These are phyloP conservation scores for Tachystola acroxantha DNA, from an alignment of 2,888 invertebrate genomes.

Conservation along the genomic window DNA sequence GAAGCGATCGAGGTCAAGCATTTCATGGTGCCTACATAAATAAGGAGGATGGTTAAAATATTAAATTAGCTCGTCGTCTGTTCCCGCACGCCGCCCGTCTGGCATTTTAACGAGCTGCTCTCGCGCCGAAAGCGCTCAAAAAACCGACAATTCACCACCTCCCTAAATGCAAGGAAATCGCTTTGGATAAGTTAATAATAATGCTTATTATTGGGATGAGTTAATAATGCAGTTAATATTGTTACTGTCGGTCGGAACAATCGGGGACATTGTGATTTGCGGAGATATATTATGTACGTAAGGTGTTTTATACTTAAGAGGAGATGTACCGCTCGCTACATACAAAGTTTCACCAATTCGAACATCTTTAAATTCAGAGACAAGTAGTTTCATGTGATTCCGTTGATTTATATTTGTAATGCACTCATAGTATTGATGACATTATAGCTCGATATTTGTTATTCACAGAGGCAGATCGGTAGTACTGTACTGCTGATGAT, in stretches of 20 bases:
- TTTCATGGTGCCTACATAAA: slow-evolving; percentile 37
- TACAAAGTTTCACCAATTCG: too few species aligned
- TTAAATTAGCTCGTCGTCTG: slow-evolving; percentile 56
- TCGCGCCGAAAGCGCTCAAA: slow-evolving; percentile 39
- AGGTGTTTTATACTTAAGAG: too few species aligned
- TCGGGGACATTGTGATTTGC: slow-evolving; percentile 1
- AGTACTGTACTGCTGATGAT: slow-evolving; percentile 16
- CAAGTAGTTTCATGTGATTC: too few species aligned
- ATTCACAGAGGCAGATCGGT: slow-evolving; percentile 21
- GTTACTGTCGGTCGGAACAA: slow-evolving; percentile 3
- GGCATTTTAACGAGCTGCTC: slow-evolving; percentile 67
- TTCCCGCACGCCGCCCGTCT: slow-evolving; percentile 34
- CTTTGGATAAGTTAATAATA: slow-evolving; percentile 9
- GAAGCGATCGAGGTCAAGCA: slow-evolving; percentile 53
- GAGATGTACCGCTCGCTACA: too few species aligned
- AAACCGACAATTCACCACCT: slow-evolving; percentile 34
- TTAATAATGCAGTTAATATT: slow-evolving; percentile 8
- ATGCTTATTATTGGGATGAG: slow-evolving; percentile 2
- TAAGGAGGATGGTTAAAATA: slow-evolving; percentile 57
- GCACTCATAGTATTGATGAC: too few species aligned
- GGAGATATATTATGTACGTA: not conserved
- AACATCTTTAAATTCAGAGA: too few species aligned
- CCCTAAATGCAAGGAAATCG: slow-evolving; percentile 54
- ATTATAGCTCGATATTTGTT: not conserved
- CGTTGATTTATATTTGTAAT: too few species aligned